Base-by-base conservation (phyloP, 2,888 invertebrate genomes). In the Rhyacophila evoluta region DNA sequence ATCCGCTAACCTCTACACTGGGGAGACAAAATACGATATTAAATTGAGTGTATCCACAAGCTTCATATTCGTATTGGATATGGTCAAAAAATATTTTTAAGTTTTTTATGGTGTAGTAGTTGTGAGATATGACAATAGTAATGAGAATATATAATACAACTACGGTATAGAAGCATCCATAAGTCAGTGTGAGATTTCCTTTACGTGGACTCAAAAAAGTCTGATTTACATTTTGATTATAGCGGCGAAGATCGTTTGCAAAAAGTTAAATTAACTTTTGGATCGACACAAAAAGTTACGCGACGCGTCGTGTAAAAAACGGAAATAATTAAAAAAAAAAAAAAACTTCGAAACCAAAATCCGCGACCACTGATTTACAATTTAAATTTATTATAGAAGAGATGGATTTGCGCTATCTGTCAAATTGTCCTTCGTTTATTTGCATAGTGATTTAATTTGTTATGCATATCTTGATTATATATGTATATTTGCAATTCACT, bases 191-290 rank as follows among this genome's bases (percentile, higher is more conserved):
- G 55, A 15, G 10, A 55, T 55, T 19, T 2, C 15, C 8, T 55
- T 55, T 19, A 55, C 15, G 19, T 19, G 19, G 41, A 67, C 19
- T 55, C 29, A 72, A 77, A 77, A 77, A 72, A 73, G 38, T 2
- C 25, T 68, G 72, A 78, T 78, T 78, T 78, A 68, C 78, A 74
- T 78, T 78, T 78, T 78, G 78, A 78, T 78, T 73, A 74, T 70
- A 74, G 33, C 38, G 38, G 75, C 28, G 72, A 78, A 78, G 78
- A 74, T 70, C 74, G 27, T 25, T 19, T 6, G 73, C 29, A 73
- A 74, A 78, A 78, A 78, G 78, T 78, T 78, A 78, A 78, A 78
- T 78, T 78, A 78, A 74, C 78, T 78, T 70, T 67, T 4, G 78
- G 28, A 27, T 72, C 72, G 72, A 72, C 77, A 67, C 73, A 68